Evolutionary conservation across 2,113 vertebrate genomes (phyloP).

Genomic region (Gopherus flavomarginatus): DNA sequence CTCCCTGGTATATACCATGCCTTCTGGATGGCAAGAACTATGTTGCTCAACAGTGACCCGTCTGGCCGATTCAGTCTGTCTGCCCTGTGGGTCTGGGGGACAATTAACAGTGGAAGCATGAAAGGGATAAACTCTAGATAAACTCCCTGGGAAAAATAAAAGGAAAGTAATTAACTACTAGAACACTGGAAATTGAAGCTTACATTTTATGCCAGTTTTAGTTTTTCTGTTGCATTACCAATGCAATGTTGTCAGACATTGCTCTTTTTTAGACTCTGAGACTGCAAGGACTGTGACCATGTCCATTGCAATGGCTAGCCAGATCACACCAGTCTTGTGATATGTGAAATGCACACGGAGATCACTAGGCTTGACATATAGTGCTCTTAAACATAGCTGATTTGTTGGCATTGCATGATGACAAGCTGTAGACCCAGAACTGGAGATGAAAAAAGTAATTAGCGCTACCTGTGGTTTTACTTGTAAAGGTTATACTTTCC

Average conservation of each 20-base stretch:
- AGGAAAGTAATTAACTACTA: background rate
- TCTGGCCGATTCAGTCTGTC: background rate
- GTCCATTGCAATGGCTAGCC: background rate
- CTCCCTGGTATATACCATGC: rapidly evolving
- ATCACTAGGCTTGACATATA: rapidly evolving
- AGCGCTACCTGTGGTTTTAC: rapidly evolving
- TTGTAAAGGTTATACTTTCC: rapidly evolving
- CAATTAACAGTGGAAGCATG: background rate
- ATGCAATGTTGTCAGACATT: background rate
- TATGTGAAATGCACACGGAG: rapidly evolving
- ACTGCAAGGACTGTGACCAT: background rate
- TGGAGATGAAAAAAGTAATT: rapidly evolving
- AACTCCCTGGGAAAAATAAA: background rate
- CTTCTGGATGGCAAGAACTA: rapidly evolving
- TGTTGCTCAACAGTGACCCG: rapidly evolving
- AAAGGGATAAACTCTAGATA: background rate
- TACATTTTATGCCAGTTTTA: background rate
- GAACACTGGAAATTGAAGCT: background rate
- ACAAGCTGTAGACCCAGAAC: rapidly evolving
- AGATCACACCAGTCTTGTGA: rapidly evolving
- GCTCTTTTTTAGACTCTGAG: background rate
- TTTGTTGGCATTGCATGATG: rapidly evolving
- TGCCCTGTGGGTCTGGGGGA: background rate
- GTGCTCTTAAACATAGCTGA: rapidly evolving
- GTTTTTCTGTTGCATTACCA: background rate